Base-by-base conservation (phyloP, 2,113 vertebrate species). In the Neolamprologus brichardi region DNA sequence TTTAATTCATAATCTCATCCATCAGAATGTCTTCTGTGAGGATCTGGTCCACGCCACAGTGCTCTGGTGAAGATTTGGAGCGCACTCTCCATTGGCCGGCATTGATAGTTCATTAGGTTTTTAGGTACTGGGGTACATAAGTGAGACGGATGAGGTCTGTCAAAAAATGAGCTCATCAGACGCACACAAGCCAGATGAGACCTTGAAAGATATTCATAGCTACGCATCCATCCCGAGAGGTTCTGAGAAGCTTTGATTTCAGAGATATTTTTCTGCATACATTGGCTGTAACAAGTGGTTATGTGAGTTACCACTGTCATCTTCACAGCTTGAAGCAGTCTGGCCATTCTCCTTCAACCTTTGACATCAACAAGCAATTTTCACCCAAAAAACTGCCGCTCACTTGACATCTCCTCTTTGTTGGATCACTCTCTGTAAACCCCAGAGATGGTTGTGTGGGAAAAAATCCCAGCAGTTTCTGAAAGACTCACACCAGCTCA, bases 1-100 rank as follows among this genome's bases (percentile, higher is more conserved):
- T 93, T 88, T 37, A 83, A 86, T 92, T 88, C 88, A 88, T 83
- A 56, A 83, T 84, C 60, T 18, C 60, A 89, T 93, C 56, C 70
- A 82, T 94, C 89, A 91, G 34, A 41, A 37, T 17, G 62, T 44
- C 81, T 64, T 62, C 32, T 5, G 28, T 14, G 34, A 60, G 23
- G 84, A 87, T 86, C 70, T 10, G 18, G 20, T 25, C 82, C 58
- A 67, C 3, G 15, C 54, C 81, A 13, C 80, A 64, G 51, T 5
- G 58, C 39, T 79, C 8, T 14, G 46, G 23, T 14, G 30, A 67
- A 85, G 28, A 86, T 44, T 39, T 77, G 25, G 72, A 51, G 44
- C 25, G 7, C 44, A 49, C 72, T 30, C 44, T 51, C 6, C 34
- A 4, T 79, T 17, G 54, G 56, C 81, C 30, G 7, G 54, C 28